Base-by-base conservation (phyloP, 2,888 invertebrate species). In the Listrodromus nycthemerus region DNA sequence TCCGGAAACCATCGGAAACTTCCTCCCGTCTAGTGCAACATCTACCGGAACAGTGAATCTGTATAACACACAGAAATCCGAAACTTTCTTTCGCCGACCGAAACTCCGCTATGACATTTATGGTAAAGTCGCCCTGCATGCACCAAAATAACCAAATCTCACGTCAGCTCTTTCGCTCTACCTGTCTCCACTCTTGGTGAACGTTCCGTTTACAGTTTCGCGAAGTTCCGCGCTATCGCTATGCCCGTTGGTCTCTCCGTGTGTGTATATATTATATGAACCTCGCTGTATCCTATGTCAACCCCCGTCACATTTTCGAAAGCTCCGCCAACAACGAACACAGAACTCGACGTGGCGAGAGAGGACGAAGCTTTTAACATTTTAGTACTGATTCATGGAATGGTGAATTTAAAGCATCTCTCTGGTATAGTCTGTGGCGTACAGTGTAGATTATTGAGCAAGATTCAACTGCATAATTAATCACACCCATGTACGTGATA, bases 71-170 rank as follows among this genome's bases (percentile, higher is more conserved):
- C 55, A 24, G 21, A 55, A 55, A 24, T 24, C 24, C 55, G 55
- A 55, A 55, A 55, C 55, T 55, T 55, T 55, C 55, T 55, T 55
- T 55, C 55, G 55, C 13, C 10, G 0, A 24, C 55, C 13, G 21
- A 21, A 55, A 55, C 55, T 55, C 55, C 55, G 55, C 24, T 21
- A 55, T 55, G 24, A 24, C 55, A 55, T 55, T 55, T 55, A 55
- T 5, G 24, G 10, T 21, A 55, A 55, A 4, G 55, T 55, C 55
- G 24, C 10, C 55, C 10, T 21, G 55, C 55, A 55, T n/a, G 13
- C 24, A 55, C 55, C 55, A 24, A 55, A 21, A 55, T 55, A 55
- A 55, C 55, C 24, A 24, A 55, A 55, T 55, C 55, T 55, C 21
- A 55, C 55, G 24, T 55, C 55, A 24, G 24, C 55, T 55, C 55